phyloP scores from a whole-genome alignment of 2,888 invertebrate species.

The Dysmachus trigonus region DNA sequence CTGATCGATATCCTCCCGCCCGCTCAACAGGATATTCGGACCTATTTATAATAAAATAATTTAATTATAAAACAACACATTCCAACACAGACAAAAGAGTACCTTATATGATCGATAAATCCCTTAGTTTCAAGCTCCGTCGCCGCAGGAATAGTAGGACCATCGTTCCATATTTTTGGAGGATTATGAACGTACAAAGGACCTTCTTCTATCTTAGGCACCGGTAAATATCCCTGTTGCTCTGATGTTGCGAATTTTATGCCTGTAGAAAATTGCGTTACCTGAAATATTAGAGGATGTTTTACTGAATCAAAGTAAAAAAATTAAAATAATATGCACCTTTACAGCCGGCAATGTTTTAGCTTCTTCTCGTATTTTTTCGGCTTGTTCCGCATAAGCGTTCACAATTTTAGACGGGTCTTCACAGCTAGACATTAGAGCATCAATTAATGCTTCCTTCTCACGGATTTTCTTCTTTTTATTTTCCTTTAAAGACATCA shows the following conservation, averaged over 20 bases:
- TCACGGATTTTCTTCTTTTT: conserved; percentile 85
- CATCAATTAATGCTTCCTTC: conserved; percentile 93
- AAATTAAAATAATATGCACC: conserved; percentile 4
- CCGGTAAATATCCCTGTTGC: conserved; percentile 71
- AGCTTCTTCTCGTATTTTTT: conserved; percentile 73
- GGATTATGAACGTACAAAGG: conserved; percentile 77
- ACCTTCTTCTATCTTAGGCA: conserved; percentile 80
- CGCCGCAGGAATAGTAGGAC: conserved; percentile 76
- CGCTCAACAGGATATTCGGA: conserved; percentile 77
- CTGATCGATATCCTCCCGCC: conserved; percentile 88
- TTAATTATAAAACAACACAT: background rate
- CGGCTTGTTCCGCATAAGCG: conserved; percentile 77
- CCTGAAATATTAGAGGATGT: conserved; percentile 57
- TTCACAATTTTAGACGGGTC: conserved; percentile 89
- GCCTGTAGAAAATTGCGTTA: conserved; percentile 85
- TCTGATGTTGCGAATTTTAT: conserved; percentile 79
- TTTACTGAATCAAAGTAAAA: background rate
- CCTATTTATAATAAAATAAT: conserved; percentile 59
- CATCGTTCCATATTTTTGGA: conserved; percentile 70
- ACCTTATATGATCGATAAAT: conserved; percentile 78
- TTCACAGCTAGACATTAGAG: conserved; percentile 91
- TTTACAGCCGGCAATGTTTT: conserved; percentile 61
- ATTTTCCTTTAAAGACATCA: conserved; percentile 66
- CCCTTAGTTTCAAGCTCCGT: conserved; percentile 73
- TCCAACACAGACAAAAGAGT: conserved; percentile 42